A percentile compares a stretch with the other conserved stretches of the same genome.
Conservation (phyloP, 1,140 invertebrate species). For the Zaprionus taronus region DNA sequence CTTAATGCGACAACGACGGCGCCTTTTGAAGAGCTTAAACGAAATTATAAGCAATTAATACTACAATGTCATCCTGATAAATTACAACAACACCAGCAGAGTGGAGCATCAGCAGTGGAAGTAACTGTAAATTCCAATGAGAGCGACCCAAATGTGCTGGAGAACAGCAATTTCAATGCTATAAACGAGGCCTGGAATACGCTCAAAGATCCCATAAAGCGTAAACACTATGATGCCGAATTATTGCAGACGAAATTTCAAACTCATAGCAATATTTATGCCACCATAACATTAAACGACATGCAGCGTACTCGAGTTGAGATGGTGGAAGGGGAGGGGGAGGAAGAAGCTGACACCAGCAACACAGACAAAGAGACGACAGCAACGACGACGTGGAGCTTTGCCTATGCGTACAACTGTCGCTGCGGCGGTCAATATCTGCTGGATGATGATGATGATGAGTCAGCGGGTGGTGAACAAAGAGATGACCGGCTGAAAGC, state of each 20-base stretch:
- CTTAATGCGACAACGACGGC: slow-evolving; percentile 62
- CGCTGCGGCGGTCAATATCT: slow-evolving; percentile 83
- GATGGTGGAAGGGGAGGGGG: slow-evolving; percentile 30
- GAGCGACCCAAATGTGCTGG: slow-evolving; percentile 59
- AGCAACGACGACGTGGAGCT: slow-evolving; percentile 26
- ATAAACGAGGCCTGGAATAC: slow-evolving; percentile 83
- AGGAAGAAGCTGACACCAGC: slow-evolving; percentile 19
- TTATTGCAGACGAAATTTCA: slow-evolving; percentile 75
- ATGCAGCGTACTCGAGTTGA: slow-evolving; percentile 58
- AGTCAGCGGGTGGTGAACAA: slow-evolving; percentile 45
- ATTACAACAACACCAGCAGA: slow-evolving; percentile 64
- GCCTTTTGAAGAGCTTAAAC: slow-evolving; percentile 74
- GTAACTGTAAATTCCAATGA: slow-evolving; percentile 42
- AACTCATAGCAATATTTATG: slow-evolving; percentile 77
- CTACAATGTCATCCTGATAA: slow-evolving; percentile 84
- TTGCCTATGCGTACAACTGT: slow-evolving; percentile 73
- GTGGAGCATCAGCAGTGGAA: not conserved
- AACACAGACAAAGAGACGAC: slow-evolving; percentile 59
- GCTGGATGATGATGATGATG: slow-evolving; percentile 63
- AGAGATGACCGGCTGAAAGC: slow-evolving; percentile 31
- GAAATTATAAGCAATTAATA: slow-evolving; percentile 82
- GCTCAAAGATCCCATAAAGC: slow-evolving; percentile 78
- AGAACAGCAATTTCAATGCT: slow-evolving; percentile 62
- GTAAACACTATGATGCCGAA: slow-evolving; percentile 82
- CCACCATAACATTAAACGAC: slow-evolving; percentile 59